phyloP scores from a whole-genome alignment of 2,888 invertebrate species.

The Cataglyphis rosenhaueri region DNA sequence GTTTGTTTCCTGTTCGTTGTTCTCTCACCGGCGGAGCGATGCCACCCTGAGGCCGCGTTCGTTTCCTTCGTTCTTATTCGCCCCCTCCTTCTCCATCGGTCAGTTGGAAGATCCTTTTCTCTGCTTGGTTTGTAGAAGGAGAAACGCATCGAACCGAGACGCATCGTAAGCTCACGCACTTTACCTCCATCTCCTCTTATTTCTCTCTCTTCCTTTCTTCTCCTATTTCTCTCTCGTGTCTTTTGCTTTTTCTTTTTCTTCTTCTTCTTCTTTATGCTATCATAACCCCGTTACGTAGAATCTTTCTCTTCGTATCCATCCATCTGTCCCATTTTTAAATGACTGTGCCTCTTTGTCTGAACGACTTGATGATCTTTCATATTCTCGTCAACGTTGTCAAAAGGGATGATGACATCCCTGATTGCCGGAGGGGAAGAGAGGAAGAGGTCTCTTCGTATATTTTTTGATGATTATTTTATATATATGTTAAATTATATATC shows the following conservation, averaged over 20 bases:
- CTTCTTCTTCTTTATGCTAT: slow-evolving; percentile 56
- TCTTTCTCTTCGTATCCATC: slow-evolving; percentile 63
- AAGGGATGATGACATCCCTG: slow-evolving; percentile 13
- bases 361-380: slow-evolving; percentile 58
- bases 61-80: slow-evolving; percentile 66
- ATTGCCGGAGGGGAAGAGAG: not conserved
- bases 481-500: not conserved
- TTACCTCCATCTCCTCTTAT: not conserved
- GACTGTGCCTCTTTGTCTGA: slow-evolving; percentile 67
- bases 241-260: slow-evolving; percentile 12
- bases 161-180: slow-evolving; percentile 71
- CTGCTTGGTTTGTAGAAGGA: slow-evolving; percentile 56
- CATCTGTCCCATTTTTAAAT: slow-evolving; percentile 55
- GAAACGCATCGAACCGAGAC: slow-evolving; percentile 69
- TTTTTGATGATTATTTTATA: not conserved
- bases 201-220: not conserved
- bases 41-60: slow-evolving; percentile 73
- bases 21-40: slow-evolving; percentile 50
- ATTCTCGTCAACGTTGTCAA: slow-evolving; percentile 33
- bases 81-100: slow-evolving; percentile 47
- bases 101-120: slow-evolving; percentile 37
- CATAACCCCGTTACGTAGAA: slow-evolving; percentile 71
- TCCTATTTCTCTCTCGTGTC: slow-evolving; percentile 34
- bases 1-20: slow-evolving; percentile 38
- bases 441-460: not conserved